Percentiles rank a stretch among this genome's conserved stretches.
Evolutionary conservation across 2,113 vertebrate genomes (phyloP).

Genomic region (Eubucco bourcierii): DNA sequence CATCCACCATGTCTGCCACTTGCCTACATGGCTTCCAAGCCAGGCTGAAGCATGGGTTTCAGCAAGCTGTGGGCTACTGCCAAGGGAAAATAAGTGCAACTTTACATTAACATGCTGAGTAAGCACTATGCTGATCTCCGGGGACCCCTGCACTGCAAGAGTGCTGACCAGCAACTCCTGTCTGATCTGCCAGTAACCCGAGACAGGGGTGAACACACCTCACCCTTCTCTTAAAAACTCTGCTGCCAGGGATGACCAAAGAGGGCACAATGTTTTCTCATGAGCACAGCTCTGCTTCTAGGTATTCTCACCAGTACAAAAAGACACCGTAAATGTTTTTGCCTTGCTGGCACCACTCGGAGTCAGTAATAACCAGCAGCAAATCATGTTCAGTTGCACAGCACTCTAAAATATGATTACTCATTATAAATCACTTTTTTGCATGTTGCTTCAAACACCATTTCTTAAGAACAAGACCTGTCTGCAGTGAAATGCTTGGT

Average conservation of each 20-base stretch:
- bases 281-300: not conserved
- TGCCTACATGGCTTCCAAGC: not conserved
- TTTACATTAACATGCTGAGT: not conserved
- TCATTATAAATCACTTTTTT: conserved; percentile 72
- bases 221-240: not conserved
- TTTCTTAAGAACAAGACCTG: conserved; percentile 72
- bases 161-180: not conserved
- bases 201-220: not conserved
- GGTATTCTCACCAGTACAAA: not conserved
- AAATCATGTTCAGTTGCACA: conserved; percentile 47
- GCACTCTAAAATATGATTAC: conserved; percentile 64
- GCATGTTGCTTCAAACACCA: conserved; percentile 63
- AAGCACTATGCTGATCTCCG: not conserved
- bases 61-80: not conserved
- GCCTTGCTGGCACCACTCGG: conserved; percentile 22
- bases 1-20: not conserved
- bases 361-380: conserved; percentile 60
- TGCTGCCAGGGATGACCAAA: not conserved
- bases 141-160: not conserved
- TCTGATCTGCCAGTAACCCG: not conserved
- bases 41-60: not conserved
- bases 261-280: not conserved
- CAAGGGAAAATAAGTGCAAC: not conserved
- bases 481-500: conserved; percentile 69
- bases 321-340: conserved; percentile 23